These are phyloP conservation scores for Holothuria leucospilota DNA, from an alignment of 53 echinoderm and acorn worm genomes.

Conservation along the genomic window DNA sequence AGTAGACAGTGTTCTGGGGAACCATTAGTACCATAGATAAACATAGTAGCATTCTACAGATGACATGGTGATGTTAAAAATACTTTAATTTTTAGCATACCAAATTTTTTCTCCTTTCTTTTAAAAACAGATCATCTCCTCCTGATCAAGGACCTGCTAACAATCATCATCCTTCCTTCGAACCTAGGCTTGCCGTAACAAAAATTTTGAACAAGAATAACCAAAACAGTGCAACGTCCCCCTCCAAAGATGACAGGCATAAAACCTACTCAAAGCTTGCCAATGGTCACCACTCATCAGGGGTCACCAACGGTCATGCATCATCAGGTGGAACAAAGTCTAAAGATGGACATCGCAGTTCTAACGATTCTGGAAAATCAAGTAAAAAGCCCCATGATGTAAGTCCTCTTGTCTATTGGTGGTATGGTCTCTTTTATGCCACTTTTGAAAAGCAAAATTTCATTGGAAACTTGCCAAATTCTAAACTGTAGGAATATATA, in stretches of 20 bases:
- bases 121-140: not conserved
- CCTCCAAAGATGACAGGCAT: constrained; percentile 22
- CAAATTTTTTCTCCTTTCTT: too few species aligned
- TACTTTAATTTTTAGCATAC: too few species aligned
- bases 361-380: constrained; percentile 44
- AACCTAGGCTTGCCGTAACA: not conserved
- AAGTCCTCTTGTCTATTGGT: not conserved
- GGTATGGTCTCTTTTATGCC: too few species aligned
- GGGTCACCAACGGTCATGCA: not conserved
- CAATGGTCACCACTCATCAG: constrained; percentile 26
- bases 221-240: constrained; percentile 22
- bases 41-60: too few species aligned
- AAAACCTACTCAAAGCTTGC: constrained; percentile 31
- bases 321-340: constrained; percentile 35
- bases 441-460: too few species aligned
- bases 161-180: not conserved
- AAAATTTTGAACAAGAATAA: constrained; percentile 28
- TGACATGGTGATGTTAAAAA: too few species aligned
- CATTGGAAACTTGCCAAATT: too few species aligned
- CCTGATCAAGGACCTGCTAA: not conserved
- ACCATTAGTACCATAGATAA: too few species aligned
- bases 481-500: too few species aligned
- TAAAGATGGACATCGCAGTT: constrained; percentile 36
- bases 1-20: too few species aligned
- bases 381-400: constrained; percentile 49